A percentile compares a stretch with the other conserved stretches of the same genome.
These are phyloP conservation scores for Andrena bicolor DNA, from an alignment of 2,888 invertebrate genomes.

Conservation along the genomic window DNA sequence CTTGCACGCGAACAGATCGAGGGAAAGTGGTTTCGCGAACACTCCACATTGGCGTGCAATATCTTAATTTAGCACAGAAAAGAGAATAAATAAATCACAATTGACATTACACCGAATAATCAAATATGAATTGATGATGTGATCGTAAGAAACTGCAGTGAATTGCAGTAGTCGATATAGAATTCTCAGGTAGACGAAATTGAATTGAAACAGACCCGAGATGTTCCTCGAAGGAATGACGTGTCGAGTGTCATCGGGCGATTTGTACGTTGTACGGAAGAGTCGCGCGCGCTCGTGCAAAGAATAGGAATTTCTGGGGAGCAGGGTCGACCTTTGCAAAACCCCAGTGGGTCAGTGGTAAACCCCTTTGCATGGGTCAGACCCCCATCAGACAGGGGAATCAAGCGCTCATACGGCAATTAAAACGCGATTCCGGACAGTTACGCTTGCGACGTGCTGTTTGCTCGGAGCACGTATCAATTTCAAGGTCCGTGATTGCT, in stretches of 20 bases:
- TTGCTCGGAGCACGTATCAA: slow-evolving; percentile 32
- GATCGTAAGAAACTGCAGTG: no score
- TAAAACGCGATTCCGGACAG: slow-evolving; percentile 66
- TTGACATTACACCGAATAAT: not conserved
- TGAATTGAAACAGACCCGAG: not conserved
- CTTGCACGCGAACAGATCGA: slow-evolving; percentile 62
- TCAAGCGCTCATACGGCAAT: slow-evolving; percentile 77
- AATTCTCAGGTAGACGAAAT: no score
- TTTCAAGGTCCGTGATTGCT: slow-evolving; percentile 31
- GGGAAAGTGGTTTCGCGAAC: slow-evolving; percentile 32
- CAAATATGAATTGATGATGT: no score
- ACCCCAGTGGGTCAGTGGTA: slow-evolving; percentile 79
- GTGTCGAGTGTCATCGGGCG: slow-evolving; percentile 19
- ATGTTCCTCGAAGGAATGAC: not conserved
- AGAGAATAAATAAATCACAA: not conserved
- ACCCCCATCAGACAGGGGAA: slow-evolving; percentile 74
- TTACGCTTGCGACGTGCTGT: slow-evolving; percentile 23
- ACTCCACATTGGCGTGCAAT: slow-evolving; percentile 52
- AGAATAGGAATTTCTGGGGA: slow-evolving; percentile 64
- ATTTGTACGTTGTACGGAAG: slow-evolving; percentile 58
- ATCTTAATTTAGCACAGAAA: not conserved
- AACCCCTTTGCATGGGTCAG: slow-evolving; percentile 74
- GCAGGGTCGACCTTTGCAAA: slow-evolving; percentile 66
- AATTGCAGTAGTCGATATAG: no score
- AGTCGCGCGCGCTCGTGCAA: slow-evolving; percentile 39